These are phyloP conservation scores for Poecilus cupreus DNA, from an alignment of 2,888 invertebrate species.

Conservation along the genomic window DNA sequence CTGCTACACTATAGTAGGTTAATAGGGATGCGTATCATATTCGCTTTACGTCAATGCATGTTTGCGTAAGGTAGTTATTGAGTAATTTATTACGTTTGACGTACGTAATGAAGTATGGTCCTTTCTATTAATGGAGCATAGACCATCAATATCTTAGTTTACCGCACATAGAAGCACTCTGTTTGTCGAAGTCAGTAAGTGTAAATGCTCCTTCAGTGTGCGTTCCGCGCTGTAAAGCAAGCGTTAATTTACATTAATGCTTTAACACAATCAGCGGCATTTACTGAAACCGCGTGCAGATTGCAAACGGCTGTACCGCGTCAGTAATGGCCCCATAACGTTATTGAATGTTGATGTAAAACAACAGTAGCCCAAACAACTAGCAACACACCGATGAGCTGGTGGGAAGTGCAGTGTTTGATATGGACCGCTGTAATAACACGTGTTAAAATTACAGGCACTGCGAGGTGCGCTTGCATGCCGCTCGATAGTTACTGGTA, in stretches of 20 bases:
- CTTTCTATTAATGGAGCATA: not conserved
- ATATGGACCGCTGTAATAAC: constrained; percentile 35
- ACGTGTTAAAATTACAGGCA: constrained; percentile 55
- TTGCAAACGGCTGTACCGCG: constrained; percentile 18
- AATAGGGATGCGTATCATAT: too few relatives aligned
- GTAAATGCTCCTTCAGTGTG: constrained; percentile 34
- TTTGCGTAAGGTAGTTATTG: too few relatives aligned
- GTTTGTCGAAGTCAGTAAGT: constrained; percentile 17
- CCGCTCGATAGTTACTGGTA: constrained; percentile 42
- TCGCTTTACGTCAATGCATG: too few relatives aligned
- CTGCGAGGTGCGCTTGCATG: constrained; percentile 33
- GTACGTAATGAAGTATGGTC: not conserved
- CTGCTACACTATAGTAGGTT: too few relatives aligned
- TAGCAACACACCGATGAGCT: not conserved
- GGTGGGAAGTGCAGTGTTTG: not conserved
- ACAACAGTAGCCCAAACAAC: constrained; percentile 18
- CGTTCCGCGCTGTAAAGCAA: constrained; percentile 38
- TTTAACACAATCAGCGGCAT: constrained; percentile 56
- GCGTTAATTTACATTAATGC: constrained; percentile 56
- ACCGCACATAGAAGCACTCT: not conserved
- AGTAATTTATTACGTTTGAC: too few relatives aligned
- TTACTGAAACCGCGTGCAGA: constrained; percentile 41
- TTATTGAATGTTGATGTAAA: constrained; percentile 58
- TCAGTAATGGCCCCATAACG: constrained; percentile 49
- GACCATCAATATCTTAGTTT: not conserved